Evolutionary conservation across 2,888 invertebrate species (phyloP), one percentile per base, ranked within the genome.

Genomic region (Spilosoma lubricipeda): DNA sequence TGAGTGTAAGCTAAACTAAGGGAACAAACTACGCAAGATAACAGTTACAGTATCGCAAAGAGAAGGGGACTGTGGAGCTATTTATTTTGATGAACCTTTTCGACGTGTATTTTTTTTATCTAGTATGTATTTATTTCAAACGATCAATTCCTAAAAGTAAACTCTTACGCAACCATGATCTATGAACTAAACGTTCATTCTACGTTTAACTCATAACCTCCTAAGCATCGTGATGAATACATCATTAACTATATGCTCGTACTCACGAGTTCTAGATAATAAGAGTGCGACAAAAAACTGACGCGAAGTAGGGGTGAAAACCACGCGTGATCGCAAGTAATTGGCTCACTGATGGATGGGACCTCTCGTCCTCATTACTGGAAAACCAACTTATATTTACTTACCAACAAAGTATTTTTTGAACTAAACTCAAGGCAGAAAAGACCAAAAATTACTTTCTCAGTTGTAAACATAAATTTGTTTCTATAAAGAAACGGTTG

Each of bases 281-380:
- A 84, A 80, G 79, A 70, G 70, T 76, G 73, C 72, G 86, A 87
- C 87, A 80, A 85, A 85, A 85, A 85, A 83, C 77, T 80, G 75
- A 82, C 80, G 77, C 83, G 89, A 90, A 91, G 93, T 93, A 93
- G 91, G 92, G 91, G 90, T 93, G 91, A 90, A 85, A 70, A 88
- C 87, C 87, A 93, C 90, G 92, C 93, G 92, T 93, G 94, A 94
- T 93, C 92, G 88, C 86, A 89, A 90, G 93, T 95, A 94, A 95
- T 94, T 95, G 94, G 93, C 91, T 82, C 82, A 82, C 91, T 92
- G 93, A 89, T 89, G 90, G 91, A 90, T 91, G 89, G 86, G 88
- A 87, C 83, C 87, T 85, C 52, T 56, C 52, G 86, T 87, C 87
- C 90, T 91, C 90, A 91, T 91, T 91, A 90, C 86, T 83, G 80